These are phyloP conservation scores for Resseliella maxima DNA, from an alignment of 2,888 invertebrate species.

Conservation along the genomic window DNA sequence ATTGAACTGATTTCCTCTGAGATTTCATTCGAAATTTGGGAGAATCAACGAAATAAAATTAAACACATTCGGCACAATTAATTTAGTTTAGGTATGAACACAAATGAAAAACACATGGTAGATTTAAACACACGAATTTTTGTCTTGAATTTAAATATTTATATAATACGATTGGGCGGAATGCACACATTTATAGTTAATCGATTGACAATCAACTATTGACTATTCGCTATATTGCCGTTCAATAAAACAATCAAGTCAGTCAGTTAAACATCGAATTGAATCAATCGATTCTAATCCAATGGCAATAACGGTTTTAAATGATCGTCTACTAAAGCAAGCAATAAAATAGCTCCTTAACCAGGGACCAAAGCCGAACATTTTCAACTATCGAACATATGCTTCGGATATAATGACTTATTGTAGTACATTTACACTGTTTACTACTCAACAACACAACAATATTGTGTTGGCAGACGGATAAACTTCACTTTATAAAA, in stretches of 20 bases:
- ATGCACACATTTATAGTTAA: neutral
- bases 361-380: too few species aligned
- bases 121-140: neutral
- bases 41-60: neutral
- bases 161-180: neutral
- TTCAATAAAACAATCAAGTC: neutral
- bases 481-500: too few species aligned
- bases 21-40: neutral
- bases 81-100: constrained; percentile 18
- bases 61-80: neutral
- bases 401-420: too few species aligned
- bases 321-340: neutral
- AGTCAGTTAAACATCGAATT: neutral
- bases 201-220: too few species aligned
- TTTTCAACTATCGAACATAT: too few species aligned
- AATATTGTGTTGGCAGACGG: too few species aligned
- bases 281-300: neutral
- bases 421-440: too few species aligned
- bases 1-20: constrained; percentile 38
- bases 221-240: neutral
- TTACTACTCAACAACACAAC: too few species aligned
- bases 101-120: constrained; percentile 12
- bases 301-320: neutral
- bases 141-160: constrained; percentile 23
- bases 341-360: neutral